Evolutionary conservation across 37 sponge, comb jelly and placozoan genomes (phyloP).

Genomic region (Agelas oroides): DNA sequence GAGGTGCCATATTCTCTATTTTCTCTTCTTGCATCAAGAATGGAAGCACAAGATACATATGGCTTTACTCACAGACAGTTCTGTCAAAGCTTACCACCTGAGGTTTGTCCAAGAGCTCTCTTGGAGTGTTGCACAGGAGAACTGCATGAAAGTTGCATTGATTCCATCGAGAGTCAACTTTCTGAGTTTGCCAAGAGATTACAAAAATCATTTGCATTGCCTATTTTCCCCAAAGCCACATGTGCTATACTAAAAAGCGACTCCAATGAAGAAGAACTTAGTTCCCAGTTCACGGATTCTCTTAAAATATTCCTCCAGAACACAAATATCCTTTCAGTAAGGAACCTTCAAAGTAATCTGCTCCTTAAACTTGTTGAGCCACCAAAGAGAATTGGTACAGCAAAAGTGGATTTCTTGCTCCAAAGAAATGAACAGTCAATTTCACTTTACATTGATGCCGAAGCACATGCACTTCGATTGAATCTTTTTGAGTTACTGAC

Average conservation of each 20-base stretch:
- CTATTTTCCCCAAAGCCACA: neutral
- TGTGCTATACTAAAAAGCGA: too few species aligned
- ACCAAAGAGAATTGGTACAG: conserved; percentile 11
- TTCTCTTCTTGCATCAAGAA: neutral
- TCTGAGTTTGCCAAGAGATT: conserved; percentile 4
- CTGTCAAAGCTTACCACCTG: neutral
- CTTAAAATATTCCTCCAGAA: neutral
- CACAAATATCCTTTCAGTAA: neutral
- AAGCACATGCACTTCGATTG: neutral
- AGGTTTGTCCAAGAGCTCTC: neutral
- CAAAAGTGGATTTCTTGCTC: conserved; percentile 3
- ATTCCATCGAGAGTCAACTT: neutral
- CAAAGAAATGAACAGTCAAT: neutral
- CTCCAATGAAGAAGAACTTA: neutral
- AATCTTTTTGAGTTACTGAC: conserved; percentile 9
- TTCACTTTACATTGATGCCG: neutral
- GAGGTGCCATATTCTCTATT: conserved; percentile 5
- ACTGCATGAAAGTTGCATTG: neutral
- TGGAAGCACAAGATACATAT: neutral
- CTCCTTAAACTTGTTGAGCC: neutral
- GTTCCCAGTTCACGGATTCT: neutral
- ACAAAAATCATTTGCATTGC: neutral
- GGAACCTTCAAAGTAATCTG: neutral
- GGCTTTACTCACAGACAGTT: neutral
- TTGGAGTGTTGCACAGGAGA: neutral